These are phyloP conservation scores for Nomada hirtipes DNA, from an alignment of 2,888 invertebrate species.

Conservation along the genomic window DNA sequence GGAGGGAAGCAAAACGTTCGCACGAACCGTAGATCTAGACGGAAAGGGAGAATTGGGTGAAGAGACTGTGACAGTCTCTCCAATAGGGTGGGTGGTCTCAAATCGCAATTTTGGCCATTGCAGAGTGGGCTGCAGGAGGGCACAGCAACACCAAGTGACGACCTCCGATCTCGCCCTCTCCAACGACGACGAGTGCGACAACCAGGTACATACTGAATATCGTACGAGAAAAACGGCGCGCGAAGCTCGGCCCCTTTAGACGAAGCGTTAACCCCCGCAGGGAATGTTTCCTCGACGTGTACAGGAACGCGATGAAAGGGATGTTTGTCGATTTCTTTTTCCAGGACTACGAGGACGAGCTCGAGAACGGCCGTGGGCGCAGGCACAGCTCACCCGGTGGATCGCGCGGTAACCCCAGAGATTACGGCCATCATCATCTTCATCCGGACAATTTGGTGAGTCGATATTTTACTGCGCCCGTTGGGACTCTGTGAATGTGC, in stretches of 20 bases:
- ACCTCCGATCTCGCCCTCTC: slow-evolving; percentile 84
- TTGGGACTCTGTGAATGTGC: slow-evolving; percentile 5
- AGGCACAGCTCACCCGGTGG: slow-evolving; percentile 90
- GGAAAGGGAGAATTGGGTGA: slow-evolving; percentile 11
- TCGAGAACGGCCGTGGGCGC: slow-evolving; percentile 87
- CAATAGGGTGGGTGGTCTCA: slow-evolving; percentile 59
- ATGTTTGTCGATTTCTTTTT: slow-evolving; percentile 63
- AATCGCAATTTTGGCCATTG: slow-evolving; percentile 77
- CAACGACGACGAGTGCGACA: slow-evolving; percentile 84
- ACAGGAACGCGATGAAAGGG: slow-evolving; percentile 43
- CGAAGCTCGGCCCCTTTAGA: slow-evolving; percentile 13
- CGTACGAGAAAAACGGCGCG: slow-evolving; percentile 27
- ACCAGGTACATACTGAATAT: slow-evolving; percentile 79
- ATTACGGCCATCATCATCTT: slow-evolving; percentile 80
- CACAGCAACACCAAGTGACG: slow-evolving; percentile 82
- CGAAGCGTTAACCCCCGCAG: slow-evolving; percentile 1
- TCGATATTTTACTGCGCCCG: slow-evolving; percentile 40
- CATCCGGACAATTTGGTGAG: slow-evolving; percentile 84
- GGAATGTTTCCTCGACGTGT: neutral
- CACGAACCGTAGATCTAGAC: neutral
- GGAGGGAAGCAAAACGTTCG: neutral
- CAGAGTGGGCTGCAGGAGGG: slow-evolving; percentile 82
- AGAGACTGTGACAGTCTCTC: neutral
- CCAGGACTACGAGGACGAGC: slow-evolving; percentile 90
- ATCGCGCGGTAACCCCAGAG: slow-evolving; percentile 88